Conservation (phyloP, 2,113 vertebrate species). For the Ranitomeya imitator region DNA sequence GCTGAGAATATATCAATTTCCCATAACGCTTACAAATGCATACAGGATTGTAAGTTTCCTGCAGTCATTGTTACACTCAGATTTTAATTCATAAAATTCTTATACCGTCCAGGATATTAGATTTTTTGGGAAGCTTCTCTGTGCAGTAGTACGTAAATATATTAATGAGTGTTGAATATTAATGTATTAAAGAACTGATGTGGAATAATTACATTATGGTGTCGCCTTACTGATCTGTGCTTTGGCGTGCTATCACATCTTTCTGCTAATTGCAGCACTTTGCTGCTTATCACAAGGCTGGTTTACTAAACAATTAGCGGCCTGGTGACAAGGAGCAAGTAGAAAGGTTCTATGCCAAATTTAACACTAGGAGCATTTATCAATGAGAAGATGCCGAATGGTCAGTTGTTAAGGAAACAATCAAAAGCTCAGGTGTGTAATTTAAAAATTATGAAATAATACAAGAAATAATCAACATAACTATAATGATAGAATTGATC, state of each 20-base stretch:
- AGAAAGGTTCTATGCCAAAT: not conserved
- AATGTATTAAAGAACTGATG: not conserved
- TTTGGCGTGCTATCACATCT: not conserved
- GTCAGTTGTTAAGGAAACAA: conserved; percentile 2
- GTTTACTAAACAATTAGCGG: not conserved
- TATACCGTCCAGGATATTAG: not conserved
- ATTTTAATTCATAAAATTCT: not conserved
- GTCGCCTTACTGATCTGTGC: not conserved
- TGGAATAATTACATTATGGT: not conserved
- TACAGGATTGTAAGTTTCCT: not conserved
- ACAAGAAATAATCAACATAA: not conserved
- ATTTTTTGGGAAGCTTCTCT: not conserved
- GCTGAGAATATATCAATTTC: not conserved
- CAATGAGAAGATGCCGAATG: not conserved
- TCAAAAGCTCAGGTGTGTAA: not conserved
- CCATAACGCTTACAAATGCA: not conserved
- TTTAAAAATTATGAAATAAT: not conserved
- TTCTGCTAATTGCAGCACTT: not conserved
- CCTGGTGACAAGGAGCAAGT: not conserved
- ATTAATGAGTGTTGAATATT: not conserved
- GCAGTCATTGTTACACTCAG: not conserved
- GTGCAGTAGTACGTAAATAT: not conserved
- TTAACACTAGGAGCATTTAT: not conserved
- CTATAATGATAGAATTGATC: not conserved
- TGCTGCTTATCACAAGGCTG: not conserved